These are phyloP conservation scores for Acridotheres tristis DNA, from an alignment of 2,797 vertebrate genomes.

Conservation along the genomic window DNA sequence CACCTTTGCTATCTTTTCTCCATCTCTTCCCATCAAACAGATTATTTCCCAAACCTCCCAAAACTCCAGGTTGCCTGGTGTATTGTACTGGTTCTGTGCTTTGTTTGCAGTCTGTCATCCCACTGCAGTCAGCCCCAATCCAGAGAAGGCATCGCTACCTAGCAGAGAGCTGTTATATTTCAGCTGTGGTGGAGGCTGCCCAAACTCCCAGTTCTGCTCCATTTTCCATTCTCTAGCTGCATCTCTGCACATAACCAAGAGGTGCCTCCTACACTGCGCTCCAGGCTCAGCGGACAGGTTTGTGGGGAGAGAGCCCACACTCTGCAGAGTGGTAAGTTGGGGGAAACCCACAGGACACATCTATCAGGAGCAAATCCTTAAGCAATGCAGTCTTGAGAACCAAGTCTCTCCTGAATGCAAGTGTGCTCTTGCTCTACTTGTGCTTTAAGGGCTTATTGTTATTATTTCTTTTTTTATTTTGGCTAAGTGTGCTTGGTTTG, in stretches of 20 bases:
- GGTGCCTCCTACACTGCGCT: accelerated
- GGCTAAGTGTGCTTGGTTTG: conserved; percentile 37
- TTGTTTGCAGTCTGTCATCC: neutral
- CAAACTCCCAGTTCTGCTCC: neutral
- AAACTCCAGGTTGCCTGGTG: neutral
- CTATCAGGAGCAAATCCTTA: neutral
- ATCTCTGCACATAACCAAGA: neutral
- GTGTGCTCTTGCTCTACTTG: neutral
- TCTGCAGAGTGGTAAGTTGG: neutral
- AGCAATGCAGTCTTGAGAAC: neutral
- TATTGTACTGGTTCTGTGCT: neutral
- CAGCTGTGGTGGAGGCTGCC: neutral
- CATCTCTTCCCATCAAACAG: neutral
- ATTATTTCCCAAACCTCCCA: neutral
- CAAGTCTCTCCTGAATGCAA: neutral
- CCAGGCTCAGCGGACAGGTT: accelerated
- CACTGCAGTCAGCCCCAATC: neutral
- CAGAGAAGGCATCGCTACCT: neutral
- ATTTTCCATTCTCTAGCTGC: neutral
- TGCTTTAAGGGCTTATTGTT: neutral
- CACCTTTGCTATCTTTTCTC: neutral
- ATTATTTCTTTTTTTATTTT: conserved; percentile 33
- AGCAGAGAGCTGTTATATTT: neutral
- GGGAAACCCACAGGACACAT: neutral
- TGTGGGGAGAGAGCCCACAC: neutral